A percentile compares a stretch with the other conserved stretches of the same genome.
Evolutionary conservation across 2,113 vertebrate genomes (phyloP).

Genomic region (Lichenostomus cassidix): DNA sequence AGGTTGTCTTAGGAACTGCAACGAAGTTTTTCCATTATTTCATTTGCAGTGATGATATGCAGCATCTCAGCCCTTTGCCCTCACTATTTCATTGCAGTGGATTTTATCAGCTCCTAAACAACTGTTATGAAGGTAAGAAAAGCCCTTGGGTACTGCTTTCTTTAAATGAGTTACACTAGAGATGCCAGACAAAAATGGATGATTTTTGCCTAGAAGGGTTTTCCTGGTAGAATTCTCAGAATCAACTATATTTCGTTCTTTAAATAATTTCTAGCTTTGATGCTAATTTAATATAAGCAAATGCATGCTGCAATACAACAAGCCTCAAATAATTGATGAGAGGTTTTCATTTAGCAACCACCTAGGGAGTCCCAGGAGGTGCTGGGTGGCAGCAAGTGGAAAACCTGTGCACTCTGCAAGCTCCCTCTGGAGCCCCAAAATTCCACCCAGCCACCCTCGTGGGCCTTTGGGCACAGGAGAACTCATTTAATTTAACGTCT

Average conservation of each 20-base stretch:
- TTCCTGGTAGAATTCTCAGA: background rate
- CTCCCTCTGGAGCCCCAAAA: too few species aligned
- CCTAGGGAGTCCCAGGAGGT: background rate
- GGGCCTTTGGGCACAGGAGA: too few species aligned
- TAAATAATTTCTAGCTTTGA: slow-evolving; percentile 25
- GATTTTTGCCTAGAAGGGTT: background rate
- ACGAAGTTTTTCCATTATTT: background rate
- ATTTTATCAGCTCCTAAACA: background rate
- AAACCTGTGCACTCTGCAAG: too few species aligned
- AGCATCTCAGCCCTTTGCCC: background rate
- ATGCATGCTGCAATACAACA: background rate
- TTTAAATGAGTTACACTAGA: background rate
- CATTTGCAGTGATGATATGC: background rate
- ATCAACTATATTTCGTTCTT: slow-evolving; percentile 9
- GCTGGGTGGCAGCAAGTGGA: too few species aligned
- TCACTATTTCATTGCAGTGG: background rate
- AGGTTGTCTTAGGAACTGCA: background rate
- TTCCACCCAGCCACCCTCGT: too few species aligned
- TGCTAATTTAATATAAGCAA: slow-evolving; percentile 33
- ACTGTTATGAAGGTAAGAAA: background rate
- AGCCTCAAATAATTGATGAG: background rate
- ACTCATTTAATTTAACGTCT: too few species aligned
- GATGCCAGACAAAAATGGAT: background rate
- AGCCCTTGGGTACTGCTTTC: background rate
- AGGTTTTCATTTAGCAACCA: background rate